Evolutionary conservation across 1,140 invertebrate genomes (phyloP).

Genomic region (Zaprionus africanus): DNA sequence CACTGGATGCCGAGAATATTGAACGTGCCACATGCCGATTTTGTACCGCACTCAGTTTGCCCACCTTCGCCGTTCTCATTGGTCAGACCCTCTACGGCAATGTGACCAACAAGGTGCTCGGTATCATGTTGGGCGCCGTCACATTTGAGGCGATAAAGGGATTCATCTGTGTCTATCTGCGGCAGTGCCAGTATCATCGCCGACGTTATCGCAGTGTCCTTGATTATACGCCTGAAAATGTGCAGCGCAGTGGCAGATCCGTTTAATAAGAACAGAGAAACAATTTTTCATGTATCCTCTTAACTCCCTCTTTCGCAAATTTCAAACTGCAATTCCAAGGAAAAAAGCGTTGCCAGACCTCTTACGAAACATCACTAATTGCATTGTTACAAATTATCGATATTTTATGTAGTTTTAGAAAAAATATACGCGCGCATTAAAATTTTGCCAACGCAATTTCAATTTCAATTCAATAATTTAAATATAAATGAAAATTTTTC

Average conservation of each 20-base stretch:
- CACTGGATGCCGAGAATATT: slow-evolving; percentile 27
- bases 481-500: too few relatives aligned
- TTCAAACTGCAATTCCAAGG: slow-evolving; percentile 8
- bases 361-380: not conserved
- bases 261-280: not conserved
- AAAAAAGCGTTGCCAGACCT: not conserved
- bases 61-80: slow-evolving; percentile 53
- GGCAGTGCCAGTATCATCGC: slow-evolving; percentile 43
- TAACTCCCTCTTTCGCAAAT: not conserved
- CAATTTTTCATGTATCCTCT: not conserved
- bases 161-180: slow-evolving; percentile 45
- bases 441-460: not conserved
- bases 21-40: slow-evolving; percentile 45
- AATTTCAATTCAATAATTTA: not conserved
- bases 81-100: slow-evolving; percentile 40
- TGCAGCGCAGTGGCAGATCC: slow-evolving; percentile 3
- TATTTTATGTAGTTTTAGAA: not conserved
- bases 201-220: slow-evolving; percentile 46
- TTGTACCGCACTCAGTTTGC: slow-evolving; percentile 57
- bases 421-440: not conserved
- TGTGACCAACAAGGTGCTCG: slow-evolving; percentile 28
- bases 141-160: slow-evolving; percentile 61
- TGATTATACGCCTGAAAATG: slow-evolving; percentile 40
- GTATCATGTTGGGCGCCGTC: slow-evolving; percentile 52
- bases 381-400: not conserved